A percentile compares a stretch with the other conserved stretches of the same genome.
phyloP scores from a whole-genome alignment of 2,888 invertebrate genomes.

The Ectemnius continuus region DNA sequence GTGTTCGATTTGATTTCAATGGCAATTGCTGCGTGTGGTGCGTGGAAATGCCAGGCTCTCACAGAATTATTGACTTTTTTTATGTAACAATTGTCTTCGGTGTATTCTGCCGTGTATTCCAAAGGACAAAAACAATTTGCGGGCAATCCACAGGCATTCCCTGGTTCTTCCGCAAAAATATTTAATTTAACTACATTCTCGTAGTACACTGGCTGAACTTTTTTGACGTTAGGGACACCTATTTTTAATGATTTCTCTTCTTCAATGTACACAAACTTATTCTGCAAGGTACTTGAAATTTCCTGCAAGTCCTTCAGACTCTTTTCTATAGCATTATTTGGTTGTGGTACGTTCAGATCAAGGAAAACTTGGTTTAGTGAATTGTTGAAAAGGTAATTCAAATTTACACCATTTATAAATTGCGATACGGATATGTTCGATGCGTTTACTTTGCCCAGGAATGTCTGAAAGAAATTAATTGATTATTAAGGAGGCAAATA shows the following conservation, averaged over 20 bases:
- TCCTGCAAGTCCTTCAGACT: constrained; percentile 28
- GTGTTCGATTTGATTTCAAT: constrained; percentile 58
- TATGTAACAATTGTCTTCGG: constrained; percentile 32
- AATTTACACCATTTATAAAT: constrained; percentile 53
- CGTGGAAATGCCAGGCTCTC: constrained; percentile 58
- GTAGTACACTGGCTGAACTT: constrained; percentile 44
- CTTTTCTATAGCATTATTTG: constrained; percentile 42
- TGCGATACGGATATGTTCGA: constrained; percentile 37
- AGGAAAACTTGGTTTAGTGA: constrained; percentile 9
- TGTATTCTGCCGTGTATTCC: constrained; percentile 60
- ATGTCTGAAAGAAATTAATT: constrained; percentile 50
- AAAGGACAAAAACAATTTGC: constrained; percentile 59
- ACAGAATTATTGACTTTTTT: constrained; percentile 34
- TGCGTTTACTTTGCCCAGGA: constrained; percentile 50
- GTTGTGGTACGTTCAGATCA: constrained; percentile 18
- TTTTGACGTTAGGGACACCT: constrained; percentile 48
- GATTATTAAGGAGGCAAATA: neutral
- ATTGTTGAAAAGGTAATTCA: constrained; percentile 24
- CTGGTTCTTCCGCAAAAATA: constrained; percentile 55
- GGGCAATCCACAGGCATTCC: constrained; percentile 60
- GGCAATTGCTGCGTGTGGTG: constrained; percentile 45
- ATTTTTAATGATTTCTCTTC: constrained; percentile 54
- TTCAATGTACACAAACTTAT: constrained; percentile 64
- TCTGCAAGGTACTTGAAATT: constrained; percentile 33
- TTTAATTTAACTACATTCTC: constrained; percentile 54